Evolutionary conservation across 2,888 invertebrate genomes (phyloP).

Genomic region (Melanostoma mellinum): DNA sequence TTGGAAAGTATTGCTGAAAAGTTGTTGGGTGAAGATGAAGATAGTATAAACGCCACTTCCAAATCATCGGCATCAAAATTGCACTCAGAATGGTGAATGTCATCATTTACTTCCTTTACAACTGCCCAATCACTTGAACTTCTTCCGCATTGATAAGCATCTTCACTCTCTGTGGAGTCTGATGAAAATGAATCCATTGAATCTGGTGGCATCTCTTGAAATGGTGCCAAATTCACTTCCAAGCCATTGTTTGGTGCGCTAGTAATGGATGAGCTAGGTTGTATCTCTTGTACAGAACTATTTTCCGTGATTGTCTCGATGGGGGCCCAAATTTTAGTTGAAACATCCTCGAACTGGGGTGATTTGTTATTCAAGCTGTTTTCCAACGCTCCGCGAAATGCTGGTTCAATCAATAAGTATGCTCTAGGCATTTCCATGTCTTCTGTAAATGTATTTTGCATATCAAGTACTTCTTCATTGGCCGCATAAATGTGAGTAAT

Average conservation of each 20-base stretch:
- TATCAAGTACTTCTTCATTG: slow-evolving; percentile 89
- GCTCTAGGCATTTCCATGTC: slow-evolving; percentile 89
- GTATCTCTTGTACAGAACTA: slow-evolving; percentile 20
- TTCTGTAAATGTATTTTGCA: slow-evolving; percentile 85
- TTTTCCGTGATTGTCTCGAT: slow-evolving; percentile 25
- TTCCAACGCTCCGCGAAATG: slow-evolving; percentile 67
- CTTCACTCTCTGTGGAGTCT: slow-evolving; percentile 64
- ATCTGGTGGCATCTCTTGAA: slow-evolving; percentile 48
- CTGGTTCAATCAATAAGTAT: slow-evolving; percentile 82
- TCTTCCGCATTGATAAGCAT: slow-evolving; percentile 16
- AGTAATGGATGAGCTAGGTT: not conserved
- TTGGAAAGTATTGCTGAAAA: not conserved
- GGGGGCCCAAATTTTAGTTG: slow-evolving; percentile 54
- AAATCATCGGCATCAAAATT: slow-evolving; percentile 32
- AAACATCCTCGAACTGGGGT: slow-evolving; percentile 58
- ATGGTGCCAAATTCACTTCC: slow-evolving; percentile 66
- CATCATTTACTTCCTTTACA: not conserved
- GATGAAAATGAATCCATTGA: slow-evolving; percentile 58
- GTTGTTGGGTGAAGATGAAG: slow-evolving; percentile 10
- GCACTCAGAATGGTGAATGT: slow-evolving; percentile 11
- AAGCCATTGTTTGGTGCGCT: slow-evolving; percentile 15
- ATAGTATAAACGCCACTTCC: slow-evolving; percentile 30
- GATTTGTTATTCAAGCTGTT: slow-evolving; percentile 73
- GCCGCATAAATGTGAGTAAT: slow-evolving; percentile 95
- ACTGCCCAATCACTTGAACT: slow-evolving; percentile 28